Base-by-base conservation (phyloP, 2,888 invertebrate species). In the Cheilosia scutellata region DNA sequence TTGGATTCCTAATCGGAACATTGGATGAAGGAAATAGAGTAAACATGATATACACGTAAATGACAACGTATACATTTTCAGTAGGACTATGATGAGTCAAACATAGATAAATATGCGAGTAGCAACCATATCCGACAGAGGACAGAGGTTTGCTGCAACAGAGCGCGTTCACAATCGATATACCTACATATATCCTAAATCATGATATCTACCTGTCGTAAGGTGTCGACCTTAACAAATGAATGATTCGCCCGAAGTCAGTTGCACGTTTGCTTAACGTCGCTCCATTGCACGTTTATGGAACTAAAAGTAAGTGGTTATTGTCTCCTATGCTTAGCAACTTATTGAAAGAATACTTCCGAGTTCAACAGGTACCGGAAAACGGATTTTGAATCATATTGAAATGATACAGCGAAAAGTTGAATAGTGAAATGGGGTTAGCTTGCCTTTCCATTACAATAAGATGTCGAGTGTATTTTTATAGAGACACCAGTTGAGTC, bases 1-100 rank as follows among this genome's bases (percentile, higher is more conserved):
- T 70, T 74, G 83, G 74, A 79, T 84, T 79, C 63, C 68, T 79
- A 84, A 84, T 84, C 83, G 83, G 68, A 79, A 51, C 58, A 63
- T 63, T 74, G 63, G 63, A 74, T 74, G 66, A 63, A 71, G 60
- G 71, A 65, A 70, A 76, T 70, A 76, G 76, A 42, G 70, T 82
- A 53, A 63, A 47, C 53, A 77, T 77, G 82, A 70, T 82, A 68
- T 70, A 77, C 53, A 47, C 11, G 51, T 55, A 62, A 53, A 51
- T 55, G 51, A 11, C 37, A 44, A 42, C 47, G 33, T 25, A 51
- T 44, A 58, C 25, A 47, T n/a, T 11, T 29, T n/a, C 27, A 44
- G 37, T 27, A 42, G 0, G 40, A 51, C n/a, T 40, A 37, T 49
- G 58, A 37, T 49, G 65, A 65, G 57, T 42, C 42, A 9, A 40